phyloP scores from a whole-genome alignment of 2,797 vertebrate genomes.

The Silurus aristotelis region DNA sequence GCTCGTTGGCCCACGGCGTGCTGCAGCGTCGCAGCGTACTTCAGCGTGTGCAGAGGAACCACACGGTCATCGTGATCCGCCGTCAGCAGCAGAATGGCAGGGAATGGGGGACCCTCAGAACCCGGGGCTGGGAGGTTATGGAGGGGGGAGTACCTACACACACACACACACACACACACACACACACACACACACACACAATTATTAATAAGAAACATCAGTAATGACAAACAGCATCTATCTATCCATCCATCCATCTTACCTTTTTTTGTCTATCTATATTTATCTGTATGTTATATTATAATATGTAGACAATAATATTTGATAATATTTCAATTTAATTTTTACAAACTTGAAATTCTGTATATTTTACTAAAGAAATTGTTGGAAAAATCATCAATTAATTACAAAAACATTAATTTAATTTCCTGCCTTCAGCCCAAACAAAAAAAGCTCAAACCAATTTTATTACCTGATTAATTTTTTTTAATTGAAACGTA shows the following conservation, averaged over 20 bases:
- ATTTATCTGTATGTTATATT: too few species aligned
- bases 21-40: conserved; percentile 75
- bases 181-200: background rate
- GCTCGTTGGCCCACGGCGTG: conserved; percentile 61
- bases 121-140: conserved; percentile 69
- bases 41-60: conserved; percentile 79
- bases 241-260: too few species aligned
- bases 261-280: too few species aligned
- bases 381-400: too few species aligned
- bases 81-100: conserved; percentile 74
- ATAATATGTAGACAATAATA: too few species aligned
- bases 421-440: too few species aligned
- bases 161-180: background rate
- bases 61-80: conserved; percentile 79
- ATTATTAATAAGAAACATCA: background rate
- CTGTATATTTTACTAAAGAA: background rate
- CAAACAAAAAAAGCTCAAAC: too few species aligned
- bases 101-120: conserved; percentile 61
- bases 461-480: too few species aligned
- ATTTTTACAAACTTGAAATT: background rate
- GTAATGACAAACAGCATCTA: background rate
- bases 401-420: too few species aligned
- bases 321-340: background rate
- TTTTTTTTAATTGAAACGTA: too few species aligned
- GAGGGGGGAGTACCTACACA: conserved; percentile 74